Base-by-base conservation (phyloP, 2,888 invertebrate species). In the Fissipunctia ypsillon region DNA sequence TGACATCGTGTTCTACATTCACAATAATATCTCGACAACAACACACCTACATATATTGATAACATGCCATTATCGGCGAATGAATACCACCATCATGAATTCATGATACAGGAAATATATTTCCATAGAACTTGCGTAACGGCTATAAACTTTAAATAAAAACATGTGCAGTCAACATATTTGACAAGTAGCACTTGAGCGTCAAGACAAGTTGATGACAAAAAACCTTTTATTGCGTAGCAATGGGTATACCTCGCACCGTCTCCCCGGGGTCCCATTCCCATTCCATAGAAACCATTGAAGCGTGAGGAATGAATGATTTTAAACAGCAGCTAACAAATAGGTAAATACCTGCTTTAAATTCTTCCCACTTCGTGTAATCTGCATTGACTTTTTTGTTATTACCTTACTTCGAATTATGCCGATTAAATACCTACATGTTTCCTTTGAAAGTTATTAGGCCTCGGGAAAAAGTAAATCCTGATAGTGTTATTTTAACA, bases 221-320 rank as follows among this genome's bases (percentile, higher is more conserved):
- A 91, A 91, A 91, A 90, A 86, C 70, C 75, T 89, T 89, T 90
- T 89, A 89, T 88, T 82, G 87, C 84, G 84, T 88, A 89, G 69
- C 86, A 87, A 87, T 88, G 90, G 50, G 90, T 90, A 88, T 95
- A 95, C 95, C 95, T 94, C 90, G 84, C 88, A 80, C 84, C 90
- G 89, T 91, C 92, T 91, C 91, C 90, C 92, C 76, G 76, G 90
- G 91, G 89, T 88, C 90, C 90, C 88, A 90, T 91, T 91, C 89
- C 91, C 88, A 86, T 86, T 89, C 88, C 87, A 90, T 90, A 91
- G 89, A 92, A 93, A 92, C 90, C 91, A 93, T 94, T 94, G 88
- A 94, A 92, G 90, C 92, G 91, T 92, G 88, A 90, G 84, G 90
- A 94, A 94, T 94, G 92, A 94, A 94, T 94, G 93, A 93, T 93